Conservation (phyloP, 2,797 vertebrate species). For the Falco rusticolus region DNA sequence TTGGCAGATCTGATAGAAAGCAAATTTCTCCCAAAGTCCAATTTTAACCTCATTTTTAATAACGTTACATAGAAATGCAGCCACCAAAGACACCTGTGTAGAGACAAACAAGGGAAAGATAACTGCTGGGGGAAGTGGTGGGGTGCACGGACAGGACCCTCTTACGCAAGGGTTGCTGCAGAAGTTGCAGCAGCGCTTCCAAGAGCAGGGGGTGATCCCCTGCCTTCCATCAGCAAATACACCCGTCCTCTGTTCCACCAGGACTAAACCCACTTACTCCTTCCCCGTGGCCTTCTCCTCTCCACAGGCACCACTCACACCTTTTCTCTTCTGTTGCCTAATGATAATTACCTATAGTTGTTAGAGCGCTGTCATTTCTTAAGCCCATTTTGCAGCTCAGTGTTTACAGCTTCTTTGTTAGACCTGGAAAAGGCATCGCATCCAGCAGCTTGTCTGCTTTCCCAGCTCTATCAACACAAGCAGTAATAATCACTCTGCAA, state of each 20-base stretch:
- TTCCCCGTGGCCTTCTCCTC: background rate
- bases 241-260: background rate
- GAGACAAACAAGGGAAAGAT: background rate
- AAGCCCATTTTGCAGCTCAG: background rate
- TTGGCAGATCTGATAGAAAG: background rate
- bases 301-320: background rate
- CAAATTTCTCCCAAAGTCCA: background rate
- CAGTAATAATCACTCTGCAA: background rate
- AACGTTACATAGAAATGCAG: fast-evolving
- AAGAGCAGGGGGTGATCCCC: background rate
- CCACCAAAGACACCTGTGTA: background rate
- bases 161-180: background rate
- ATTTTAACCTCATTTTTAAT: background rate
- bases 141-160: background rate
- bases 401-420: background rate
- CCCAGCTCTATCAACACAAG: background rate
- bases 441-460: background rate
- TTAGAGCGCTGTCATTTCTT: background rate
- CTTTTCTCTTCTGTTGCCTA: background rate
- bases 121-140: background rate
- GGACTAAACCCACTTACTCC: background rate
- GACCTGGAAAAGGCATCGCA: background rate
- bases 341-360: background rate
- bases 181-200: background rate
- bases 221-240: background rate